phyloP scores from a whole-genome alignment of 1,140 invertebrate genomes.

The Teleogryllus occipitalis region DNA sequence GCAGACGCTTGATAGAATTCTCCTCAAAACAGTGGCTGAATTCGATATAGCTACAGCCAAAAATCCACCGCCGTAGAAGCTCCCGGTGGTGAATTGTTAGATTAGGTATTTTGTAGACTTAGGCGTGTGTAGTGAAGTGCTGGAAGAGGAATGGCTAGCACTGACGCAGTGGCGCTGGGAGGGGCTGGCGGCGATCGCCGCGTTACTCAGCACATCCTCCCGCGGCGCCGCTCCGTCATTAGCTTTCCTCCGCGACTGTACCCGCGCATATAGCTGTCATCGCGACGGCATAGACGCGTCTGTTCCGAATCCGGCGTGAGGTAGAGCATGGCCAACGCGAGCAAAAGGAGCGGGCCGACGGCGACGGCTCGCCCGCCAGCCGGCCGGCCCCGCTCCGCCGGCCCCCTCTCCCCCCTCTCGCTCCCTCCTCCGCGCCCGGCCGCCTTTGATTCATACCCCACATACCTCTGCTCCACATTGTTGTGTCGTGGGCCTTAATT shows the following conservation, averaged over 20 bases:
- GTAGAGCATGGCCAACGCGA: not conserved
- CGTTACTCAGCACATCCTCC: not conserved
- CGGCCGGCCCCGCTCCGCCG: too few relatives aligned
- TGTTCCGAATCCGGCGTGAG: not conserved
- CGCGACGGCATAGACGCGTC: not conserved
- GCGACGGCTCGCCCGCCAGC: not conserved
- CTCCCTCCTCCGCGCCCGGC: not conserved
- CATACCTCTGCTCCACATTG: not conserved
- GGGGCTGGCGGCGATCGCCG: not conserved
- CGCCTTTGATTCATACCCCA: not conserved
- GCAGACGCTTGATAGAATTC: too few relatives aligned
- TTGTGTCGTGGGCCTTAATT: not conserved
- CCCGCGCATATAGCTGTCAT: not conserved
- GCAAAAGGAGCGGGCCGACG: not conserved
- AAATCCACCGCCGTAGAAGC: too few relatives aligned
- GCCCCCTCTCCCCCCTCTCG: not conserved
- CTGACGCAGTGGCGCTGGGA: too few relatives aligned
- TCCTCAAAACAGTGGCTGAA: too few relatives aligned
- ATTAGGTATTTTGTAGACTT: too few relatives aligned
- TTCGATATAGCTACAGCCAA: too few relatives aligned
- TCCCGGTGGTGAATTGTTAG: too few relatives aligned
- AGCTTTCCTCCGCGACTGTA: too few relatives aligned
- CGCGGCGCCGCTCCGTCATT: too few relatives aligned
- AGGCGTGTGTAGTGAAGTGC: too few relatives aligned
- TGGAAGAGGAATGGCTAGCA: too few relatives aligned